These are phyloP conservation scores for Scopus umbretta DNA, from an alignment of 2,113 vertebrate species.

Conservation along the genomic window DNA sequence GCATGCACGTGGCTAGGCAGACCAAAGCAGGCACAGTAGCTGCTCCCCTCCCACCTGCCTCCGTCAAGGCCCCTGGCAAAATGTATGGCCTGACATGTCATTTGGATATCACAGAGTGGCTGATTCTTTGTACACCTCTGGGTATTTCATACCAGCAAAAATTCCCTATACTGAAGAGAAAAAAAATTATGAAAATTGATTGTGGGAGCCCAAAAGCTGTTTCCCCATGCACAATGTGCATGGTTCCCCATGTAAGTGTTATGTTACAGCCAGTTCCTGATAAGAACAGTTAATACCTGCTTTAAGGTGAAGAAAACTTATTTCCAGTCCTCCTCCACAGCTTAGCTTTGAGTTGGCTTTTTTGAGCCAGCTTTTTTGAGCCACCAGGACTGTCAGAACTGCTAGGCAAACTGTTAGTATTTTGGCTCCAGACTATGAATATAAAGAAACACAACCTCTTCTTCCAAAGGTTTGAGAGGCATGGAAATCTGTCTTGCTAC, in stretches of 20 bases:
- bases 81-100: neutral
- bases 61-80: neutral
- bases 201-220: neutral
- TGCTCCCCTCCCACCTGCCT: neutral
- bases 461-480: neutral
- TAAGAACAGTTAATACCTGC: neutral
- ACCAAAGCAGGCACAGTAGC: neutral
- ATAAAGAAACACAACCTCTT: neutral
- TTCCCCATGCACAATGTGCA: neutral
- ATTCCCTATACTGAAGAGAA: neutral
- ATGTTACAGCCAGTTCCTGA: neutral
- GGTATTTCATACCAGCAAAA: neutral
- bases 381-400: neutral
- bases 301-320: neutral
- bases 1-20: neutral
- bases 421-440: neutral
- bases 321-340: neutral
- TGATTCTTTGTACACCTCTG: neutral
- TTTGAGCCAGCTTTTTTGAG: too few species aligned
- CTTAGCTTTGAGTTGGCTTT: neutral
- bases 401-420: neutral
- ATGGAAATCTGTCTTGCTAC: neutral
- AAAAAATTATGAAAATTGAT: neutral
- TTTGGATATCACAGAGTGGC: neutral
- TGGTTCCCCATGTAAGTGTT: neutral